A percentile compares a stretch with the other conserved stretches of the same genome.
Conservation (phyloP, 1,140 invertebrate genomes). For the Arctopsyche grandis region DNA sequence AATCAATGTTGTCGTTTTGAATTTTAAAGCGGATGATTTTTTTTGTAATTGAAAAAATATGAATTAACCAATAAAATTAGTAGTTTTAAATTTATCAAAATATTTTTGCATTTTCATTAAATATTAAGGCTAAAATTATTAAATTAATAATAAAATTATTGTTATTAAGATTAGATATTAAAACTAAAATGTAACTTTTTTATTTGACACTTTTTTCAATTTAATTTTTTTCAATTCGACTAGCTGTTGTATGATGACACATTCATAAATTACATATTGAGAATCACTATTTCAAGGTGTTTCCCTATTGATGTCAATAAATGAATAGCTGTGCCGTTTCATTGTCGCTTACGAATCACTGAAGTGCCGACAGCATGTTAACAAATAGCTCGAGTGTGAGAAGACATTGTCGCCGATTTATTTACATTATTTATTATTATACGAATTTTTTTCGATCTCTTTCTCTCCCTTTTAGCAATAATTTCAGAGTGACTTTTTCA, state of each 20-base stretch:
- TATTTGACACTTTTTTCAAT: no score
- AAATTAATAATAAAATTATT: no score
- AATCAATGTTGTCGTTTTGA: no score
- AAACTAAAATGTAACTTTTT: background rate
- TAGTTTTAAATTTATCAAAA: no score
- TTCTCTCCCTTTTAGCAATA: conserved; percentile 25
- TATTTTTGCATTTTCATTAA: no score
- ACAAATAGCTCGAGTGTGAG: conserved; percentile 45
- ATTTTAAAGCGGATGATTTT: no score
- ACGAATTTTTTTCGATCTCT: background rate
- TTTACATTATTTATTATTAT: conserved; percentile 43
- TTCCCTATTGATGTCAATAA: conserved; percentile 36
- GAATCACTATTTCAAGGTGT: conserved; percentile 18
- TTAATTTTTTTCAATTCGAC: background rate
- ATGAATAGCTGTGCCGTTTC: conserved; percentile 36
- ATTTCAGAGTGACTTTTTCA: conserved; percentile 49
- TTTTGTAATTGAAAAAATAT: no score
- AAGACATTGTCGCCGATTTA: conserved; percentile 45
- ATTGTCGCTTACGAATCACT: conserved; percentile 43
- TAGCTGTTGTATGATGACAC: background rate
- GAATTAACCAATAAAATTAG: no score
- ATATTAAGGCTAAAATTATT: no score
- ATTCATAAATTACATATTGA: conserved; percentile 6
- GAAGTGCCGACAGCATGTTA: conserved; percentile 48
- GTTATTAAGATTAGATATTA: no score